Base-by-base conservation (phyloP, 2,888 invertebrate genomes). In the Harpalus rufipes region DNA sequence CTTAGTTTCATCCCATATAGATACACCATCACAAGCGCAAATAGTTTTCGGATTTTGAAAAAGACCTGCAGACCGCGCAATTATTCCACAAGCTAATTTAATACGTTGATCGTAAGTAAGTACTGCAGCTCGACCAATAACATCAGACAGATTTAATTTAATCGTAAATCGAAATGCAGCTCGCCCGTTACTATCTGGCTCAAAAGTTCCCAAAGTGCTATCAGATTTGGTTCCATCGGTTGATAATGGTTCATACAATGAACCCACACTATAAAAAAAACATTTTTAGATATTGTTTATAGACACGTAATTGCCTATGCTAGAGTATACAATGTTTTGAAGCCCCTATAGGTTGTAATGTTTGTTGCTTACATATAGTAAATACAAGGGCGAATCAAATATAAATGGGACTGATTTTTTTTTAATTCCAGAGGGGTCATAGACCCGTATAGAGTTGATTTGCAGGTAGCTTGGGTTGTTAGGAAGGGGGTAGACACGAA, bases 1-100 rank as follows among this genome's bases (percentile, higher is more conserved):
- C 86, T 94, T 93, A 68, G 94, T 91, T 90, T 98, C 98, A 89
- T 98, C 97, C 98, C 98, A 98, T 8, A 98, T 93, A 0, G 96
- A 95, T 0, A 96, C 93, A 0, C 98, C 98, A 92, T 97, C 97
- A 91, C 98, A 98, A 0, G 96, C 96, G 91, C 98, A 98, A 81
- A 98, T 95, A 10, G 95, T 94, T 89, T 98, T 98, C 0, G 95
- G 94, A 90, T 98, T 98, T 90, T 97, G 94, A 89, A 97, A 95
- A 7, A 98, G 91, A 0, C 97, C 97, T 0, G 98, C 96, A 0
- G 97, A 96, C 44, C 97, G 93, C 0, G 97, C 97, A 87, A 98
- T 97, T 8, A 98, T 94, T 0, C 97, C 98, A 90, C 97, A 97
- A 0, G 95, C 95, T 76, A 97, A 90, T 85, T 82, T 79, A 65